Base-by-base conservation (phyloP, 2,888 invertebrate species). In the Drosophila rellima region DNA sequence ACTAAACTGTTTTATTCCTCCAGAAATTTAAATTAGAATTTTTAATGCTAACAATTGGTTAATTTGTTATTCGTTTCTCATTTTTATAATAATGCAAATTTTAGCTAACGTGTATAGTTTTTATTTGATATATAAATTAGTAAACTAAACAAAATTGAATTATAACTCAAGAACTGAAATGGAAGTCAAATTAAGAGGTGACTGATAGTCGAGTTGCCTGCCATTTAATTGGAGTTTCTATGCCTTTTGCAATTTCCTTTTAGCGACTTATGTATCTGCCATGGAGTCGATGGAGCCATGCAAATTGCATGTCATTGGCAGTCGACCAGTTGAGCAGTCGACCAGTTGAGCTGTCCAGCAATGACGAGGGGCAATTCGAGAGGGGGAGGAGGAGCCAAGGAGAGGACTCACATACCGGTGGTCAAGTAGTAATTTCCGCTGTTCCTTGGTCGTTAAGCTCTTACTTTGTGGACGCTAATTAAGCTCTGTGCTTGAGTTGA, bases 241-340 rank as follows among this genome's bases (percentile, higher is more conserved):
- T 40, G 52, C 42, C 48, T 57, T 57, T 42, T 54, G 59, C 73
- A 62, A 62, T 66, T 72, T 62, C 66, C 73, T 45, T 51, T 55
- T 37, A 40, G 67, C 62, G 67, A 59, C 73, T 72, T 73, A 63
- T 67, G 73, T 59, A 50, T 61, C 55, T 51, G 60, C 23, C 31
- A 31, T 10, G 55, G 20, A 48, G 47, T 33, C 51, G 61, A 55
- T 62, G 70, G 57, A 63, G 62, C 65, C 54, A 68, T 55, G 74
- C 65, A 73, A 82, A 82, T 82, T 75, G 85, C 79, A 84, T 78
- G 75, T 73, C 71, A 79, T 78, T 81, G 79, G 55, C 71, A 56
- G 54, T 65, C 54, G 64, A 47, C 23, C 31, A 13, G 51, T 55
- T 29, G 55, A 39, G 18, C 70, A 55, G 52, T 64, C 50, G 63